Base-by-base conservation (phyloP, 2,797 vertebrate species). In the Urocyon cinereoargenteus region DNA sequence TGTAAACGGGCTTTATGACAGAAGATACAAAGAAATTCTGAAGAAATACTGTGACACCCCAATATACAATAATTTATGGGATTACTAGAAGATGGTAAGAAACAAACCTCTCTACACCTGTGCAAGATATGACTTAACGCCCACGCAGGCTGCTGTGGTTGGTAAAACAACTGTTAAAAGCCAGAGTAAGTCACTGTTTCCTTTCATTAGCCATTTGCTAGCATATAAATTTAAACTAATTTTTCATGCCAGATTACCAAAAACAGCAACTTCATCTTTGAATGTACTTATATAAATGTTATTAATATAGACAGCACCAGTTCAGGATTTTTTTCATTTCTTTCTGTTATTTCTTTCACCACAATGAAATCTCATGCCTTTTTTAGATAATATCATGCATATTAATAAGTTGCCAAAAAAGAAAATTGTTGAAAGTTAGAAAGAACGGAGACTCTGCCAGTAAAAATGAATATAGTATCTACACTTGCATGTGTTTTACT, bases 11-110 rank as follows among this genome's bases (percentile, higher is more conserved):
- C 62, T 59, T 97, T 98, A 97, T 97, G 98, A 99, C 98, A 98
- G 98, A 98, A 98, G 98, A 98, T 79, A 97, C 97, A 97, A 75
- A 64, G 96, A 99, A 99, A 98, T 98, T 98, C 28, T 98, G 98
- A 98, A 98, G 64, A 78, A 59, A 77, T 40, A n/a, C 14, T 26
- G 26, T 19, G 21, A 51, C 4, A n/a, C 14, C n/a, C 55, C 2
- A 31, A 40, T 9, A 9, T 9, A 15, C 9, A 45, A 1, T 8
- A 59, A 51, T 5, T 31, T 18, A 49, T 0, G 26, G 24, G 28
- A 55, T 7, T 14, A 13, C 64, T 21, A 72, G 89, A 31, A 51
- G 75, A 70, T 5, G 8, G 9, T 2, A 5, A 1, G 26, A 21
- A 13, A 31, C 9, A 5, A 88, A 62, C 5, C 36, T 28, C 49